Evolutionary conservation across 37 sponge, comb jelly and placozoan genomes (phyloP), one percentile per base, ranked within the genome.

Genomic region (Chondrilla cf. caribensis): DNA sequence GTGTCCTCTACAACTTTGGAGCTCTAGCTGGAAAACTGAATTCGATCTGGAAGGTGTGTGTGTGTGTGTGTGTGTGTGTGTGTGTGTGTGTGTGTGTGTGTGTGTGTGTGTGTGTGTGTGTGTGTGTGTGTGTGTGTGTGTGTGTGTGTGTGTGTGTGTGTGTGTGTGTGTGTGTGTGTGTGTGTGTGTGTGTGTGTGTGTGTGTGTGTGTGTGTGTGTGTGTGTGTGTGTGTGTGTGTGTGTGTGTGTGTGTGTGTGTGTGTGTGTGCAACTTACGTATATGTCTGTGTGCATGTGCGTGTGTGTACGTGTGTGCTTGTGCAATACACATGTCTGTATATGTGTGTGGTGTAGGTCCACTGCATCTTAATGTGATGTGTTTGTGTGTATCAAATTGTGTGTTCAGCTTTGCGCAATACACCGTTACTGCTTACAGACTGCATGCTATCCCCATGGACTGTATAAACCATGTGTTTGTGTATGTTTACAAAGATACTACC

Each of bases 11-110:
- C 31, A 41, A 81, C 9, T 44, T 40, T 59, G 82, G 82, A 3
- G 44, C n/a, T 3, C 36, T 81, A 25, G 47, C 82, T 40, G 82
- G 82, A 11, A 42, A 21, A 42, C 65, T 60, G 43, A 35, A 60
- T 64, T 19, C 67, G 33, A 15, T 19, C 3, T 54, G 58, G 60
- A 22, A 37, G 54, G 85, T 84, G 77, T 58, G 84, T 58, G 58
- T 84, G 70, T 82, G 83, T 67, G 83, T 72, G 76, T 36, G 77
- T 54, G 58, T 38, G 77, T 54, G 84, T 83, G 84, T 84, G 84
- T 84, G 84, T 84, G 84, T 84, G 83, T 82, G 83, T 82, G 83
- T 82, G 83, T 82, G 83, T 82, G 83, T 82, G 83, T 82, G 83
- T 82, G 83, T 82, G 83, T 82, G 83, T 82, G 83, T 82, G 83